phyloP scores from a whole-genome alignment of 2,888 invertebrate genomes.

The Dione vanillae region DNA sequence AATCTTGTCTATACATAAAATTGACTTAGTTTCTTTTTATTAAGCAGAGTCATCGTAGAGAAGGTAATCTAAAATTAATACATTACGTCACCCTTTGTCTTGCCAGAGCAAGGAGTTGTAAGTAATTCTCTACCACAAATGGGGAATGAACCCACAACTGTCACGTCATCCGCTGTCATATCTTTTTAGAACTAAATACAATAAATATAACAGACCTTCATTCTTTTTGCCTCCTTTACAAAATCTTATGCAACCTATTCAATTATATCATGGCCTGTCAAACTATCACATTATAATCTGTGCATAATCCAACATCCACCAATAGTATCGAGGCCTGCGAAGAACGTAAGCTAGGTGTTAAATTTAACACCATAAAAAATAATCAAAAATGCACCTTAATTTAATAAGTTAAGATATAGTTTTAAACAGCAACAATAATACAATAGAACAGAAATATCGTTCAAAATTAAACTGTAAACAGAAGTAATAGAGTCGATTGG shows the following conservation, averaged over 20 bases:
- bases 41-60: no score
- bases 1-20: no score
- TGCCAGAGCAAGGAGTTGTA: no score
- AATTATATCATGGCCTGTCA: conserved; percentile 8
- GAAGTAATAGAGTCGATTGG: conserved; percentile 50
- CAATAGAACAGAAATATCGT: conserved; percentile 40
- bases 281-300: conserved; percentile 41
- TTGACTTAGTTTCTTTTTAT: no score
- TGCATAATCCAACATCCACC: conserved; percentile 54
- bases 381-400: conserved; percentile 49
- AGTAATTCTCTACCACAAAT: no score
- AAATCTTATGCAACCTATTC: background rate
- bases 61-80: no score
- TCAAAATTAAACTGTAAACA: conserved; percentile 48
- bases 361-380: conserved; percentile 69
- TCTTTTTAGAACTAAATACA: no score
- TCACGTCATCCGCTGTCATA: background rate
- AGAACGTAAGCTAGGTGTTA: conserved; percentile 72
- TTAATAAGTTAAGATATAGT: conserved; percentile 34
- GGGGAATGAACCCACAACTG: no score
- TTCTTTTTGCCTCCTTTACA: background rate
- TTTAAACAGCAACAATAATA: conserved; percentile 32
- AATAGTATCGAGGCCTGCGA: conserved; percentile 64
- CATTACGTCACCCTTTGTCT: no score
- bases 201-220: background rate